phyloP scores from a whole-genome alignment of 2,888 invertebrate species.

The Cylloceria caligata region DNA sequence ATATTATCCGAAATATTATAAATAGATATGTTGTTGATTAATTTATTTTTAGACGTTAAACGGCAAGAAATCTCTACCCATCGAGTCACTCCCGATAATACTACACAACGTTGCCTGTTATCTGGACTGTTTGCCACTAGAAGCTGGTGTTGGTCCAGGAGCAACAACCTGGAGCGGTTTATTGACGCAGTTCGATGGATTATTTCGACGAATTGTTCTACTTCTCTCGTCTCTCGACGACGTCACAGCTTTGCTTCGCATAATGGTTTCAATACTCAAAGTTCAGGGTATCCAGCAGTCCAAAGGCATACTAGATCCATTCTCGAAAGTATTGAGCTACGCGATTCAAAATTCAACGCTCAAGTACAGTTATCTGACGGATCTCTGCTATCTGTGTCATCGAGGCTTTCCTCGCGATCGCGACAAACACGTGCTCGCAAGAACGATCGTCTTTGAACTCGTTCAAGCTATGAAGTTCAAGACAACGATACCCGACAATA shows the following conservation, averaged over 20 bases:
- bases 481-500: conserved; percentile 96
- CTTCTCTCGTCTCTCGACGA: conserved; percentile 90
- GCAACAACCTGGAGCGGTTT: conserved; percentile 92
- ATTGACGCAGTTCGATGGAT: conserved; percentile 93
- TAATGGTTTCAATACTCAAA: conserved; percentile 92
- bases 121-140: conserved; percentile 95
- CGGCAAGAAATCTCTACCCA: conserved; percentile 90
- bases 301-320: conserved; percentile 96
- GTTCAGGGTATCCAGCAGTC: conserved; percentile 93
- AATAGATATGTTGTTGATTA: conserved; percentile 31
- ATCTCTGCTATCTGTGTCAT: conserved; percentile 95
- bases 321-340: conserved; percentile 97
- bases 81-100: conserved; percentile 91
- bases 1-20: not conserved
- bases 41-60: conserved; percentile 88
- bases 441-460: conserved; percentile 97
- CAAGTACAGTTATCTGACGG: conserved; percentile 92
- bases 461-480: conserved; percentile 98
- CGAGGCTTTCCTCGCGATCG: conserved; percentile 95
- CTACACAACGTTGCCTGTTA: conserved; percentile 97
- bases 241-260: conserved; percentile 89
- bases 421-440: conserved; percentile 96
- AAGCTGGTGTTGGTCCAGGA: conserved; percentile 89
- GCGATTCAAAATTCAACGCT: conserved; percentile 95
- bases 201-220: conserved; percentile 92